Conservation (phyloP, 2,113 vertebrate species). For the Terrapene triunguis region DNA sequence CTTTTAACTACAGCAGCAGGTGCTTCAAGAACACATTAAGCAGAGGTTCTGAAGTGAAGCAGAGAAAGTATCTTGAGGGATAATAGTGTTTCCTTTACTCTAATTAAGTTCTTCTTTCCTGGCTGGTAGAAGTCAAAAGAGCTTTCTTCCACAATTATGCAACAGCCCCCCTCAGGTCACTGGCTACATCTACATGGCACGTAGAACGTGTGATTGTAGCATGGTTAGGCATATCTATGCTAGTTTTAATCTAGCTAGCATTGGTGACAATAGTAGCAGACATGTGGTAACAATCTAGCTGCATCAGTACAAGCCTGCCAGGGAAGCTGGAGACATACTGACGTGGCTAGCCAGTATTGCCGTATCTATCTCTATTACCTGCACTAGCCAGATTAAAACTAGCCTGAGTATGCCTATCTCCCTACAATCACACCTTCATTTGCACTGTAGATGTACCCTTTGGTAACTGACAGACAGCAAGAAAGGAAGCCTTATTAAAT, state of each 20-base stretch:
- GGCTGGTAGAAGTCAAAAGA: neutral
- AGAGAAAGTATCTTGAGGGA: neutral
- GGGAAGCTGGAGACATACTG: neutral
- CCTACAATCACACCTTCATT: neutral
- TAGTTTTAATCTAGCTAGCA: neutral
- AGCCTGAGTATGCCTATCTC: neutral
- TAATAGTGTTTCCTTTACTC: neutral
- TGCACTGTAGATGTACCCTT: neutral
- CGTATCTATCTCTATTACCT: neutral
- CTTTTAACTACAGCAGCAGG: neutral
- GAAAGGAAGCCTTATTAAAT: neutral
- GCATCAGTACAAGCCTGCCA: neutral
- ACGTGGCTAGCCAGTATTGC: no score
- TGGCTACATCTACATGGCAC: neutral
- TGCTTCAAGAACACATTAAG: neutral
- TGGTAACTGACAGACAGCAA: neutral
- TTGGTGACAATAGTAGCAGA: neutral
- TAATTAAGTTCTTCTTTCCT: neutral
- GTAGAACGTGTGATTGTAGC: neutral
- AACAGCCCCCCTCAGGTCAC: neutral
- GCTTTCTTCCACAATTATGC: neutral
- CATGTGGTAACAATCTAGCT: neutral
- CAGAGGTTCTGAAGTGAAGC: neutral
- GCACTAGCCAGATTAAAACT: neutral
- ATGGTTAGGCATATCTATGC: neutral